Conservation (phyloP, 1,140 invertebrate genomes). For the Trichomalopsis sarcophagae region DNA sequence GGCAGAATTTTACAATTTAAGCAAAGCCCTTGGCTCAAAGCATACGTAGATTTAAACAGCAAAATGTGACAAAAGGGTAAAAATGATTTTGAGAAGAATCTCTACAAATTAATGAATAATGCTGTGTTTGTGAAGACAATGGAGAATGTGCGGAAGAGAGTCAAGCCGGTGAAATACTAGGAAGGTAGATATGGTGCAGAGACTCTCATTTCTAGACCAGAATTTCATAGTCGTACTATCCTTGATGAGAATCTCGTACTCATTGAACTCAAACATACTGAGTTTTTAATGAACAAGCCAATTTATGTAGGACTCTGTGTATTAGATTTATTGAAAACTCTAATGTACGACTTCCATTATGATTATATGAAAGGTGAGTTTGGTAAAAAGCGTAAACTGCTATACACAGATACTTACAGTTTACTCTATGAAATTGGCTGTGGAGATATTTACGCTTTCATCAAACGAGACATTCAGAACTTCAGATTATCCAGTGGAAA, state of each 20-base stretch:
- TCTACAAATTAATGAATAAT: conserved; percentile 67
- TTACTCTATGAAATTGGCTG: too few relatives aligned
- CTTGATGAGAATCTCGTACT: background rate
- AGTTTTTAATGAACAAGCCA: conserved; percentile 49
- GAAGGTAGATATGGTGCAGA: conserved; percentile 44
- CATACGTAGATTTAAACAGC: conserved; percentile 63
- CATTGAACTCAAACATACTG: background rate
- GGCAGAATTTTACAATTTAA: too few relatives aligned
- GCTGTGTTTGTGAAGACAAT: conserved; percentile 59
- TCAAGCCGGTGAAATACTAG: conserved; percentile 5
- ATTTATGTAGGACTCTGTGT: conserved; percentile 54
- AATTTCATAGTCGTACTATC: conserved; percentile 54
- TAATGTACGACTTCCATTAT: conserved; percentile 38
- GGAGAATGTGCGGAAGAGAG: conserved; percentile 61
- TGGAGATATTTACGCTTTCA: too few relatives aligned
- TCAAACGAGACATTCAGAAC: too few relatives aligned
- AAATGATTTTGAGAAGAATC: conserved; percentile 62
- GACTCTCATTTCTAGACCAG: conserved; percentile 59
- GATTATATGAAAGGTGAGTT: background rate
- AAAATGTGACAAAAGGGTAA: conserved; percentile 57
- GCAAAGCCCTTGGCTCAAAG: too few relatives aligned
- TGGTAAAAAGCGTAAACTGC: too few relatives aligned
- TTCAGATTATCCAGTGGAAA: too few relatives aligned
- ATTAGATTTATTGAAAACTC: conserved; percentile 47
- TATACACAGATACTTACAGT: too few relatives aligned